Evolutionary conservation across 2,888 invertebrate species (phyloP).

Genomic region (Notodromas monacha): DNA sequence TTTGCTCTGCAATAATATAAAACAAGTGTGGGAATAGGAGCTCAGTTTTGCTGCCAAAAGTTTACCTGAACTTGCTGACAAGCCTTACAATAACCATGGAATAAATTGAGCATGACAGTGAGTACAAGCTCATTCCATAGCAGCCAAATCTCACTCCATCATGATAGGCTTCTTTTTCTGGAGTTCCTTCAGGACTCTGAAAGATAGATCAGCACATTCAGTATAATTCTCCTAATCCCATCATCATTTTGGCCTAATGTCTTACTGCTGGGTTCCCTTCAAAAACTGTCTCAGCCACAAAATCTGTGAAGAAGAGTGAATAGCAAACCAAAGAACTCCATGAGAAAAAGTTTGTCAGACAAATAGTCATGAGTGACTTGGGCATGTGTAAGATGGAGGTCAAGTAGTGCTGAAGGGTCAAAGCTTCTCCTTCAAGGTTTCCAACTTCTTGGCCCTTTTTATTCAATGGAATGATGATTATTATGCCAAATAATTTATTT

Average conservation of each 20-base stretch:
- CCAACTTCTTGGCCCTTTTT: too few relatives aligned
- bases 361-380: slow-evolving; percentile 43
- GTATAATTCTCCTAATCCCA: neutral
- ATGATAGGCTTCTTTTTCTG: slow-evolving; percentile 26
- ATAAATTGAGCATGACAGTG: slow-evolving; percentile 72
- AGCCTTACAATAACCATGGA: slow-evolving; percentile 57
- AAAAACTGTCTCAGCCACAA: slow-evolving; percentile 65
- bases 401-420: too few relatives aligned
- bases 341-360: slow-evolving; percentile 72
- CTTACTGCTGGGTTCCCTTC: slow-evolving; percentile 47
- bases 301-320: slow-evolving; percentile 81
- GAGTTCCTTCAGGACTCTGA: slow-evolving; percentile 14
- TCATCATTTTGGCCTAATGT: slow-evolving; percentile 9
- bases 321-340: slow-evolving; percentile 97
- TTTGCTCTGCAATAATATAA: slow-evolving; percentile 34
- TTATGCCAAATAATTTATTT: too few relatives aligned
- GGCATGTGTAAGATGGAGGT: slow-evolving; percentile 76
- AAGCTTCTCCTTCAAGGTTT: too few relatives aligned
- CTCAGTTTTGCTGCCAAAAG: too few relatives aligned
- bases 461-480: too few relatives aligned
- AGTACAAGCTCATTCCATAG: slow-evolving; percentile 64
- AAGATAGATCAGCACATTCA: neutral
- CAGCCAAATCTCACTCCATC: slow-evolving; percentile 77
- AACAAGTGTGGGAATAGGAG: too few relatives aligned
- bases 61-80: slow-evolving; percentile 28